A percentile compares a stretch with the other conserved stretches of the same genome.
phyloP scores from a whole-genome alignment of 1,140 invertebrate genomes.

The Drosophila bifasciata region DNA sequence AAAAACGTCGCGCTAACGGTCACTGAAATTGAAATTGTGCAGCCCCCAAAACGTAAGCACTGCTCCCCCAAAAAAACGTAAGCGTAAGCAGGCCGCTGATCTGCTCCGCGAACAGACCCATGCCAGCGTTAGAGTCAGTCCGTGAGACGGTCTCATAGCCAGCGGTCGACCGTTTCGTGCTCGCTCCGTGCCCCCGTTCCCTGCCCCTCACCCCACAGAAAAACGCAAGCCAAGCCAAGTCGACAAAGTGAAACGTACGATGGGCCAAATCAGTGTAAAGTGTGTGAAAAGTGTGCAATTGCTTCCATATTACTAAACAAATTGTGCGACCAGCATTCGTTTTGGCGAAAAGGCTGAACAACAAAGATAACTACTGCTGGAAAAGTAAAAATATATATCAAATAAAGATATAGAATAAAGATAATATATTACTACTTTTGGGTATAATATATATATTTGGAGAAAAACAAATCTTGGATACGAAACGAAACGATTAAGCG shows the following conservation, averaged over 20 bases:
- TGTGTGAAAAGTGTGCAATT: constrained; percentile 48
- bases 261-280: constrained; percentile 39
- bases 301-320: constrained; percentile 31
- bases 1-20: constrained; percentile 17
- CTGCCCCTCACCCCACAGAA: background rate
- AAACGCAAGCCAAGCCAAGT: constrained; percentile 10
- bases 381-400: too few species aligned
- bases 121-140: constrained; percentile 41
- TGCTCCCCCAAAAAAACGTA: background rate
- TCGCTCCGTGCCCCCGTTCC: constrained; percentile 6
- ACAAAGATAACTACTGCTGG: constrained; percentile 4
- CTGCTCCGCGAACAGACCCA: background rate
- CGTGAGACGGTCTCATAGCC: constrained; percentile 62
- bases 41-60: constrained; percentile 9
- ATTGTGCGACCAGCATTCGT: background rate
- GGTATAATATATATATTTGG: too few species aligned
- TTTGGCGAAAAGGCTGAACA: constrained; percentile 20
- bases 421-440: too few species aligned
- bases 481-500: background rate
- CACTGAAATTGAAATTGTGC: constrained; percentile 29
- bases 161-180: constrained; percentile 45
- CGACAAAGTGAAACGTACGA: constrained; percentile 16
- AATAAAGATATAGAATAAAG: too few species aligned
- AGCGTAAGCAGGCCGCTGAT: constrained; percentile 11
- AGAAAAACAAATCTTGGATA: constrained; percentile 22